Evolutionary conservation across 2,888 invertebrate species (phyloP).

Genomic region (Acrocyrtus sp.): DNA sequence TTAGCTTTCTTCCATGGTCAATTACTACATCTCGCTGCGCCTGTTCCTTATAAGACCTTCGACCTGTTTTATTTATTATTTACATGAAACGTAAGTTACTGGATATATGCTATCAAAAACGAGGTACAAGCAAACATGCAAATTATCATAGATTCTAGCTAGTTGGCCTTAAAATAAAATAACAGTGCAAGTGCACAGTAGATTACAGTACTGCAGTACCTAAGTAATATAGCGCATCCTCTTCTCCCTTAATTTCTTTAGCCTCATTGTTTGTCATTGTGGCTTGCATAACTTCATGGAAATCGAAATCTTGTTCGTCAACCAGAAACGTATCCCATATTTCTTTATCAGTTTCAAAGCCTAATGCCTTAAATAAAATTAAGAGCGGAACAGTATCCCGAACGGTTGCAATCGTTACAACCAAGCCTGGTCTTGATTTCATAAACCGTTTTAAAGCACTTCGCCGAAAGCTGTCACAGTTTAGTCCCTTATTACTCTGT

Average conservation of each 20-base stretch:
- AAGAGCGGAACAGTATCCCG: constrained; percentile 28
- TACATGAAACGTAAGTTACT: background rate
- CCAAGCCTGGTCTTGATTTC: constrained; percentile 66
- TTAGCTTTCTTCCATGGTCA: constrained; percentile 69
- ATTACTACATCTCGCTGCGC: background rate
- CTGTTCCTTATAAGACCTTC: constrained; percentile 12
- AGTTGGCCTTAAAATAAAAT: no score
- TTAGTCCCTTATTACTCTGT: background rate
- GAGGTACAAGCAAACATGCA: constrained; percentile 3
- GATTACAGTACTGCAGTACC: constrained; percentile 39
- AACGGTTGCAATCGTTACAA: constrained; percentile 67
- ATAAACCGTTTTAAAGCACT: background rate
- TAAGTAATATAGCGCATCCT: constrained; percentile 66
- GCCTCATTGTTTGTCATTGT: constrained; percentile 71
- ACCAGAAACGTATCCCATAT: constrained; percentile 74
- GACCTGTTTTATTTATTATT: no score
- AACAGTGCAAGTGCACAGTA: no score
- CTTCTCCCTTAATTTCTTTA: constrained; percentile 68
- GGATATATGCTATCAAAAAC: background rate
- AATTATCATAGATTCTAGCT: no score
- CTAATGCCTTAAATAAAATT: constrained; percentile 68
- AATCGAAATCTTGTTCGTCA: constrained; percentile 61
- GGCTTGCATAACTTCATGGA: constrained; percentile 22
- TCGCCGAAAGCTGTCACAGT: background rate
- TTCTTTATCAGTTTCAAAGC: constrained; percentile 73